Conservation (phyloP, 1,140 invertebrate genomes). For the Stenopsyche tienmushanensis region DNA sequence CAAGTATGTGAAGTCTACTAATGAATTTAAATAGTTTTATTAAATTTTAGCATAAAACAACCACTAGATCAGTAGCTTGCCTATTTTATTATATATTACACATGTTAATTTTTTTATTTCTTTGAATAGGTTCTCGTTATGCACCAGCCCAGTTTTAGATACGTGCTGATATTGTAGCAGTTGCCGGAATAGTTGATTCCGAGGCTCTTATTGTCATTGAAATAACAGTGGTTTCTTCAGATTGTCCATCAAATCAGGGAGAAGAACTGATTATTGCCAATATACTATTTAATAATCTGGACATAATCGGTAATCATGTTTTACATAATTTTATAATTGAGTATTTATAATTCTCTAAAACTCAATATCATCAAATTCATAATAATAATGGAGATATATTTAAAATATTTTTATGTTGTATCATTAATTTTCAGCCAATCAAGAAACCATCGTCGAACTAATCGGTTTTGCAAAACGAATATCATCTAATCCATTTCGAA, state of each 20-base stretch:
- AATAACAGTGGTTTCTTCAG: constrained; percentile 69
- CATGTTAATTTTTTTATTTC: neutral
- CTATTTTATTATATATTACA: no score
- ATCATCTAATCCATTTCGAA: constrained; percentile 39
- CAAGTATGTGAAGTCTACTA: constrained; percentile 38
- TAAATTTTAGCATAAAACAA: no score
- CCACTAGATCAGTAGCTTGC: no score
- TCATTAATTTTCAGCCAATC: constrained; percentile 76
- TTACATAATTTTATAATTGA: constrained; percentile 40
- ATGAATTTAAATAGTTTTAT: neutral
- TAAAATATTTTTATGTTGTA: neutral
- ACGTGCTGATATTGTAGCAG: constrained; percentile 36
- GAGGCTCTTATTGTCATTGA: constrained; percentile 87
- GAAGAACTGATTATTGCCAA: constrained; percentile 77
- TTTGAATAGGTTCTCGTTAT: constrained; percentile 22
- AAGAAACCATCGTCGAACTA: constrained; percentile 91
- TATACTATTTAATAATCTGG: constrained; percentile 91
- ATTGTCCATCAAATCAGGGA: constrained; percentile 48
- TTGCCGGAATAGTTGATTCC: constrained; percentile 59
- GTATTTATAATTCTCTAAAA: constrained; percentile 22
- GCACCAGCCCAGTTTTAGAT: constrained; percentile 28
- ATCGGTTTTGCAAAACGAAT: constrained; percentile 81
- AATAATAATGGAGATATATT: neutral
- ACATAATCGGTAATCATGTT: constrained; percentile 76
- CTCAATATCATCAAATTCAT: no score